Evolutionary conservation across 2,113 vertebrate genomes (phyloP).

Genomic region (Myotis yumanensis): DNA sequence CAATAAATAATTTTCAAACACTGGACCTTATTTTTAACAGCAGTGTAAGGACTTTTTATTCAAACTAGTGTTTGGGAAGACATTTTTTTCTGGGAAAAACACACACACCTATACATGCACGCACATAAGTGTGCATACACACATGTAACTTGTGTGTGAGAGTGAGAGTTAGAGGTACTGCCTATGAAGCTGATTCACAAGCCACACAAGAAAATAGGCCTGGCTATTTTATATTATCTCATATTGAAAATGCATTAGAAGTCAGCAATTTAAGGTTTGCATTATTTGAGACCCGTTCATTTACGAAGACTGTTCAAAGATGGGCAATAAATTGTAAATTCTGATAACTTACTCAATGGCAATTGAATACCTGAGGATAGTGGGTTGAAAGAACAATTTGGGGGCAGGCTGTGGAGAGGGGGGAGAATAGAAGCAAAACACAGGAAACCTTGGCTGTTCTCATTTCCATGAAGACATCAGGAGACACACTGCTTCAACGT

Average conservation of each 20-base stretch:
- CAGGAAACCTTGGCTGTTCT: neutral
- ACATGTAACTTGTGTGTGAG: neutral
- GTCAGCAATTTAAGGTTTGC: neutral
- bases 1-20: conserved; percentile 22
- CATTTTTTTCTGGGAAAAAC: neutral
- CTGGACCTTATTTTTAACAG: neutral
- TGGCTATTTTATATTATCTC: conserved; percentile 1
- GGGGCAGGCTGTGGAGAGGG: neutral
- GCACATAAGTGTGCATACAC: neutral
- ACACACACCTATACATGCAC: neutral
- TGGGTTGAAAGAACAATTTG: neutral
- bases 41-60: neutral
- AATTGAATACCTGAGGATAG: neutral
- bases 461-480: neutral
- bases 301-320: neutral
- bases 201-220: neutral
- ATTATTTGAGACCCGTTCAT: neutral
- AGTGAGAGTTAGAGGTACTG: neutral
- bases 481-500: neutral
- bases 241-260: neutral
- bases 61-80: neutral
- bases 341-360: neutral
- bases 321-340: neutral
- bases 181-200: neutral
- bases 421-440: neutral